These are phyloP conservation scores for Biston betularia DNA, from an alignment of 2,888 invertebrate genomes.

Conservation along the genomic window DNA sequence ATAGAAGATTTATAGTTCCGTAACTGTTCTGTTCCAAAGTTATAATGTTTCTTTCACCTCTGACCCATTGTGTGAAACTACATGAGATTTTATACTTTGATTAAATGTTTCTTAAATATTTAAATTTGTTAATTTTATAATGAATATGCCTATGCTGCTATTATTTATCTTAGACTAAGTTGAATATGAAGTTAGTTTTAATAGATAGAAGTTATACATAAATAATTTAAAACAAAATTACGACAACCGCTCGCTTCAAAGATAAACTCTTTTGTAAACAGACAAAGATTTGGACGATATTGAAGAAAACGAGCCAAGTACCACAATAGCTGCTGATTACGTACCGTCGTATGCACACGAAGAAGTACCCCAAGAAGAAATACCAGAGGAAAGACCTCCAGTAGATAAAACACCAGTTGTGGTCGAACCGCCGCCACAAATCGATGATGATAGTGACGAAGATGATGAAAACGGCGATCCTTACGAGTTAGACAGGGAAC, in stretches of 20 bases:
- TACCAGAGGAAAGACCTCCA: slow-evolving; percentile 34
- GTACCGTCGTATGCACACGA: slow-evolving; percentile 36
- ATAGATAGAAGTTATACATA: not conserved
- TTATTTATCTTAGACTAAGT: not conserved
- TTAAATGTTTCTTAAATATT: too few species aligned
- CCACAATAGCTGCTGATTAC: slow-evolving; percentile 51
- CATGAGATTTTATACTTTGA: not conserved
- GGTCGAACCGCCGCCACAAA: slow-evolving; percentile 30
- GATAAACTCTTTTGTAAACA: slow-evolving; percentile 63
- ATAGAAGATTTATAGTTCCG: slow-evolving; percentile 75
- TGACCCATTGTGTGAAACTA: slow-evolving; percentile 15
- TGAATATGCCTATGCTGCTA: slow-evolving; percentile 21
- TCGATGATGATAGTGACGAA: slow-evolving; percentile 27
- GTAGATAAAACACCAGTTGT: slow-evolving; percentile 34
- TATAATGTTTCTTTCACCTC: slow-evolving; percentile 43
- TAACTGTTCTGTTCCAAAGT: slow-evolving; percentile 44
- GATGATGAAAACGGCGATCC: slow-evolving; percentile 25
- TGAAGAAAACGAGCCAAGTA: slow-evolving; percentile 70
- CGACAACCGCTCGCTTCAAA: slow-evolving; percentile 77
- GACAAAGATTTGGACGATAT: slow-evolving; percentile 76
- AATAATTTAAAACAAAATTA: slow-evolving; percentile 63
- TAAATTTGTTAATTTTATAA: not conserved
- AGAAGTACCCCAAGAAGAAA: slow-evolving; percentile 42
- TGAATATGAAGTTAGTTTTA: not conserved
- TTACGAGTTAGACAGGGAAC: slow-evolving; percentile 31